Conservation (phyloP, 2,113 vertebrate species). For the Macquaria ambigua region DNA sequence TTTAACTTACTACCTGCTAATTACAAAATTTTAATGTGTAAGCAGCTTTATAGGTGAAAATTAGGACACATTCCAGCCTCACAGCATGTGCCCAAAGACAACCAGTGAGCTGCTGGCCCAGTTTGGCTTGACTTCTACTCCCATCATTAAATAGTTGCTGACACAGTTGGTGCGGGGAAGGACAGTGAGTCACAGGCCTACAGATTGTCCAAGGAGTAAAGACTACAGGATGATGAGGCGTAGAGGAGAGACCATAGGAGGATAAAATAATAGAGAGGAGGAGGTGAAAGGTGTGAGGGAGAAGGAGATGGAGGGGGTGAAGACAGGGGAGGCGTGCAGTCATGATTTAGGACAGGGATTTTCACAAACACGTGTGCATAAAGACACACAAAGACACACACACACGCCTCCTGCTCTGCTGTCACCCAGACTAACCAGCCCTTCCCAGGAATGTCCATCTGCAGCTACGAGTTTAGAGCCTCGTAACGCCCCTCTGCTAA, state of each 20-base stretch:
- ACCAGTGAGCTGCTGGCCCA: conserved; percentile 44
- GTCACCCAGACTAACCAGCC: conserved; percentile 76
- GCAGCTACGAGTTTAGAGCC: conserved; percentile 59
- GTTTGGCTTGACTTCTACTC: conserved; percentile 41
- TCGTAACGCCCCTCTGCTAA: conserved; percentile 19
- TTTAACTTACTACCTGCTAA: neutral
- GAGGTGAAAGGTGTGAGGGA: conserved; percentile 20
- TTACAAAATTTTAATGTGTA: neutral
- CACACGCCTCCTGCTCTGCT: conserved; percentile 28
- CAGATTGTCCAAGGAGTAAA: conserved; percentile 18
- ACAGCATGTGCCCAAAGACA: conserved; percentile 25
- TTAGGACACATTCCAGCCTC: conserved; percentile 31
- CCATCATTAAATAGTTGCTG: conserved; percentile 67
- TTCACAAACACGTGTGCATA: conserved; percentile 38
- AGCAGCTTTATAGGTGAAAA: conserved; percentile 34
- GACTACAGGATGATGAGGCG: conserved; percentile 4
- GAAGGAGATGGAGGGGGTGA: conserved; percentile 47
- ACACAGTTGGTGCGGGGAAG: conserved; percentile 57
- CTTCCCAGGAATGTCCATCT: conserved; percentile 83
- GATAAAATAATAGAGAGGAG: conserved; percentile 5
- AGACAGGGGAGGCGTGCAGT: conserved; percentile 54
- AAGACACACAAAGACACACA: conserved; percentile 27
- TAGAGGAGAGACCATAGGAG: neutral
- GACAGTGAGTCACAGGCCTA: conserved; percentile 59
- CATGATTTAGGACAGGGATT: conserved; percentile 73